phyloP scores from a whole-genome alignment of 2,113 vertebrate genomes.

The Cheilinus undulatus region DNA sequence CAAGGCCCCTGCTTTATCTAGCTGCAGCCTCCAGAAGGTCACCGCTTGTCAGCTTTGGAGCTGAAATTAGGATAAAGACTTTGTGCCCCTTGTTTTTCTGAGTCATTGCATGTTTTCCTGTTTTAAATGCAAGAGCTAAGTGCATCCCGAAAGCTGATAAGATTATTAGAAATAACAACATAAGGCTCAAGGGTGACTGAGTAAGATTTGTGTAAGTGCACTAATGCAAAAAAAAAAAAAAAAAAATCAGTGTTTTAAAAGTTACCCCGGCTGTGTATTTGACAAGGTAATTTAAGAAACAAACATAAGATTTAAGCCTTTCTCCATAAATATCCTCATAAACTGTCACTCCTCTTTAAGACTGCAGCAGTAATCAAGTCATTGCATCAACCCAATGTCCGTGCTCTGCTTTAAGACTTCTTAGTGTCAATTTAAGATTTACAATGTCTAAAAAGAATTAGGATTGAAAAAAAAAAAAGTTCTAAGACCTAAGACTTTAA shows the following conservation, averaged over 20 bases:
- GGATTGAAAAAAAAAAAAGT: constrained; percentile 69
- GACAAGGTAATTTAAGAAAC: constrained; percentile 40
- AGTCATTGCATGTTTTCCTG: constrained; percentile 36
- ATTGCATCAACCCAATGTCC: constrained; percentile 67
- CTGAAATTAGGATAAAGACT: constrained; percentile 40
- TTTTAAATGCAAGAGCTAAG: constrained; percentile 45
- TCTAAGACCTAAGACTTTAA: constrained; percentile 82
- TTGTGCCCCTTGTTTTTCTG: constrained; percentile 37
- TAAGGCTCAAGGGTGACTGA: constrained; percentile 42
- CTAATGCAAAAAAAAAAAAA: constrained; percentile 26
- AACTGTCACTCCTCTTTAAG: constrained; percentile 74
- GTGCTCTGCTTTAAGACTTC: constrained; percentile 84
- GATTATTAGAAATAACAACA: constrained; percentile 39
- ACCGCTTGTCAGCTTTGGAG: constrained; percentile 50
- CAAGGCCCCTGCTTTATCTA: constrained; percentile 72
- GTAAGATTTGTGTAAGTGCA: constrained; percentile 56
- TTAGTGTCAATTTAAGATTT: constrained; percentile 84
- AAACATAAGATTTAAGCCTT: constrained; percentile 46
- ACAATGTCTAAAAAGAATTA: constrained; percentile 81
- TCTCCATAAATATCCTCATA: constrained; percentile 49
- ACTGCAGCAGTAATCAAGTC: constrained; percentile 77
- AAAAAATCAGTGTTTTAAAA: constrained; percentile 24
- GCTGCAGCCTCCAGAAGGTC: constrained; percentile 64
- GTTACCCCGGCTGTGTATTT: constrained; percentile 8
- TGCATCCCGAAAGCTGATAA: constrained; percentile 39